These are phyloP conservation scores for Monochamus alternatus DNA, from an alignment of 2,888 invertebrate genomes.

Conservation along the genomic window DNA sequence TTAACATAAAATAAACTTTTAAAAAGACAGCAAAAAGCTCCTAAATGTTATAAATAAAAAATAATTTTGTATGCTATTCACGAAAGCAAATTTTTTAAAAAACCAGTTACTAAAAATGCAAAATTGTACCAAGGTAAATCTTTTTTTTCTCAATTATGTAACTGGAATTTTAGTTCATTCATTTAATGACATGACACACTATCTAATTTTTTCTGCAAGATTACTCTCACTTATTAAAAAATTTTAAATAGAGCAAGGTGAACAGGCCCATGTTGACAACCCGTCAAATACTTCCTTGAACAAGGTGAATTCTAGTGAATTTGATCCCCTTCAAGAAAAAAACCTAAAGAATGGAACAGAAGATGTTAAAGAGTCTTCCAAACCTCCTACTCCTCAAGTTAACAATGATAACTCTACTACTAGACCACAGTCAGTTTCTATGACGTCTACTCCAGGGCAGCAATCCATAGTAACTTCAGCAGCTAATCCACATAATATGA, in stretches of 20 bases:
- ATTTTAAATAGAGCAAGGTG: constrained; percentile 36
- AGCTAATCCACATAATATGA: constrained; percentile 59
- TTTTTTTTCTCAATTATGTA: too few relatives aligned
- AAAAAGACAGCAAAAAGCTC: too few relatives aligned
- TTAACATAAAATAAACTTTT: too few relatives aligned
- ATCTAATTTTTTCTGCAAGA: too few relatives aligned
- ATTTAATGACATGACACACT: too few relatives aligned
- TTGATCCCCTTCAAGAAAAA: constrained; percentile 74
- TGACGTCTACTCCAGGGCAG: constrained; percentile 57
- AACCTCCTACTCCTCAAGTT: constrained; percentile 60
- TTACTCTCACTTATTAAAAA: too few relatives aligned
- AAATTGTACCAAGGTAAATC: too few relatives aligned
- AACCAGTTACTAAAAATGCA: too few relatives aligned
- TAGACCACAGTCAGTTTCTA: constrained; percentile 64
- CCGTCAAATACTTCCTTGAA: constrained; percentile 56
- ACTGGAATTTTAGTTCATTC: too few relatives aligned
- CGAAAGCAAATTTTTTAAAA: too few relatives aligned
- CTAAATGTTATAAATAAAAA: too few relatives aligned
- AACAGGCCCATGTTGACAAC: constrained; percentile 46
- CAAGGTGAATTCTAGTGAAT: constrained; percentile 73
- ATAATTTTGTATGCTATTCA: too few relatives aligned
- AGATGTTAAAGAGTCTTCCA: constrained; percentile 61
- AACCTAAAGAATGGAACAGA: constrained; percentile 63
- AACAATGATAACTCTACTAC: constrained; percentile 55
- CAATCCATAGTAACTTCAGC: constrained; percentile 59